Percentiles rank a stretch among this genome's conserved stretches.
Evolutionary conservation across 2,797 vertebrate species (phyloP).

Genomic region (Rhinophrynus dorsalis): DNA sequence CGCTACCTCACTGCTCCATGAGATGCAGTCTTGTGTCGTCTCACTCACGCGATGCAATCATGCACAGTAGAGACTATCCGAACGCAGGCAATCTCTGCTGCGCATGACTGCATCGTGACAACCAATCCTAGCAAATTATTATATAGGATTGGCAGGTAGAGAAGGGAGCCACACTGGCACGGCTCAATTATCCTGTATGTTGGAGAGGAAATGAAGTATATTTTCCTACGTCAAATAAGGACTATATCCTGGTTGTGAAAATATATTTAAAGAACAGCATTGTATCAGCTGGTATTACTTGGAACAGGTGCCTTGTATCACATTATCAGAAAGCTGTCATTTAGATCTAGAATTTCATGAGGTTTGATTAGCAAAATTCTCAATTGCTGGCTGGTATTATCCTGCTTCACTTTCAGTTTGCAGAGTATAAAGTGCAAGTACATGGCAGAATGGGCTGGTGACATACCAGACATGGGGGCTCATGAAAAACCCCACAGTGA

Average conservation of each 20-base stretch:
- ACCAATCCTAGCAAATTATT: too few relatives aligned
- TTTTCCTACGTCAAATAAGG: constrained; percentile 13
- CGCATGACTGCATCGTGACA: too few relatives aligned
- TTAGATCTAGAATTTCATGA: constrained; percentile 21
- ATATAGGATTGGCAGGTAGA: too few relatives aligned
- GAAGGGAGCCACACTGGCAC: too few relatives aligned
- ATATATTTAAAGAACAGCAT: constrained; percentile 27
- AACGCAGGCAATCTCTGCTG: too few relatives aligned
- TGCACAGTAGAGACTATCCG: too few relatives aligned
- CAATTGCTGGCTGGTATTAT: constrained; percentile 26
- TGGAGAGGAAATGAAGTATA: constrained; percentile 26
- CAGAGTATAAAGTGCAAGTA: neutral
- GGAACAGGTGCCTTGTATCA: constrained; percentile 35
- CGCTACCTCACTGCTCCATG: too few relatives aligned
- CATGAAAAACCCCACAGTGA: too few relatives aligned
- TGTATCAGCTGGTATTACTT: constrained; percentile 25
- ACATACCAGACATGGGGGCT: neutral
- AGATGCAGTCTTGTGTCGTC: too few relatives aligned
- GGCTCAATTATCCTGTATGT: constrained; percentile 8
- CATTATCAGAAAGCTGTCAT: constrained; percentile 30
- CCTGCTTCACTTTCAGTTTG: constrained; percentile 22
- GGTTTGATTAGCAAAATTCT: constrained; percentile 31
- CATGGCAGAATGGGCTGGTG: too few relatives aligned
- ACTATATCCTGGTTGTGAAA: constrained; percentile 12
- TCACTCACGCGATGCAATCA: too few relatives aligned